Evolutionary conservation across 1,140 invertebrate genomes (phyloP).

Genomic region (Saccostrea glomerata): DNA sequence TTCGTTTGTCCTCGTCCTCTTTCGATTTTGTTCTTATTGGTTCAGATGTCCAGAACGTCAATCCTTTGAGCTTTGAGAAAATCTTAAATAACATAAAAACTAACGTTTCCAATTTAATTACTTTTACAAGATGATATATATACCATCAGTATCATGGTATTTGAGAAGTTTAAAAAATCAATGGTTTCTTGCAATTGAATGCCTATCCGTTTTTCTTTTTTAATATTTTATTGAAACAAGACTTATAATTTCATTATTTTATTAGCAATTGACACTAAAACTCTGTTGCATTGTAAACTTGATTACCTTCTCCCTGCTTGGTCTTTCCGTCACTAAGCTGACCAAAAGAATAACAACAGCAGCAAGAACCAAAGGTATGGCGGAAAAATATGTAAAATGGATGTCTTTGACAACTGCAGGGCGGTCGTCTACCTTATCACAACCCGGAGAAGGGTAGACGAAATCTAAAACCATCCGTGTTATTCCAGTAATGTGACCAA

Average conservation of each 20-base stretch:
- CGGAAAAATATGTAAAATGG: slow-evolving; percentile 77
- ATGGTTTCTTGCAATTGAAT: too few species aligned
- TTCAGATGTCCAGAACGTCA: slow-evolving; percentile 30
- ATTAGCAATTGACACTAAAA: too few species aligned
- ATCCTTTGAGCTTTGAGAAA: background rate
- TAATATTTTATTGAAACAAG: too few species aligned
- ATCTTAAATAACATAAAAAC: too few species aligned
- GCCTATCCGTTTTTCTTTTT: too few species aligned
- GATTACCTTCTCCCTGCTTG: slow-evolving; percentile 41
- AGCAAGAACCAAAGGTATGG: slow-evolving; percentile 68
- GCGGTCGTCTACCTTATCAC: slow-evolving; percentile 67
- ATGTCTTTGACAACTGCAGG: slow-evolving; percentile 66
- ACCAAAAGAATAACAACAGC: slow-evolving; percentile 63
- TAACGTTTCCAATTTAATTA: too few species aligned
- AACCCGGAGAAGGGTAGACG: slow-evolving; percentile 70
- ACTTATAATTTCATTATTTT: too few species aligned
- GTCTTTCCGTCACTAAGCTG: slow-evolving; percentile 61
- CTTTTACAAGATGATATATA: too few species aligned
- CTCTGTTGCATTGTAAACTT: too few species aligned
- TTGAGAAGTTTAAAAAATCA: too few species aligned
- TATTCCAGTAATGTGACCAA: slow-evolving; percentile 79
- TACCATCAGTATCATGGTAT: too few species aligned
- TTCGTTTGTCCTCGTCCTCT: background rate
- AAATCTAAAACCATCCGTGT: slow-evolving; percentile 76
- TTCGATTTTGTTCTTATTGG: background rate